Base-by-base conservation (phyloP, 2,888 invertebrate genomes). In the Crocallis elinguaria region DNA sequence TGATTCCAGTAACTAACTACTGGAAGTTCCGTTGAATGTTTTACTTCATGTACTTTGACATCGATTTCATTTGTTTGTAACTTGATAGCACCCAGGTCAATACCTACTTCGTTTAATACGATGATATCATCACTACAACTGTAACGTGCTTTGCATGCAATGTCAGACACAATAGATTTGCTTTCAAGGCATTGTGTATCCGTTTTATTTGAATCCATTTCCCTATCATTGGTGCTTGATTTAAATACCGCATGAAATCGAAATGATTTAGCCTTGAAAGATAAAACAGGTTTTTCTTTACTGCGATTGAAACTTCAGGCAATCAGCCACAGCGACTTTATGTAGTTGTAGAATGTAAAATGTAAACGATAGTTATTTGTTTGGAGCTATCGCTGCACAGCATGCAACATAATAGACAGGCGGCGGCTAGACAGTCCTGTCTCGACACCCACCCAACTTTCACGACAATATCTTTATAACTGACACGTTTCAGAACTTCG, bases 401-500 rank as follows among this genome's bases (percentile, higher is more conserved):
- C 13, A 30, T 16, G 29, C 23, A 39, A 41, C 25, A 41, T 25
- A 48, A 42, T 42, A 43, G 51, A 35, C 25, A 17, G 45, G 23
- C 36, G 30, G 12, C 32, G 37, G 30, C 43, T 30, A 53, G 49
- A 49, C 57, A 43, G 53, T 13, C 37, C 32, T 41, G 48, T 53
- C 53, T 38, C 53, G 36, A 35, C 42, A 42, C 49, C 33, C 27
- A 16, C 32, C 25, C 41, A 56, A 49, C 42, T 57, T 58, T 44
- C 58, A 44, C 25, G 43, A 54, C 60, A 57, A 50, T 57, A 57
- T 61, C 63, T 63, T 51, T 53, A 56, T 50, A 61, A 60, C 60
- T 52, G 64, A 60, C 64, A 64, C 58, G 54, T 64, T 58, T 60
- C 54, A 46, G 53, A 60, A 64, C 51, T 62, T 60, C 43, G 56